Evolutionary conservation across 2,888 invertebrate genomes (phyloP), one percentile per base, ranked within the genome.

Genomic region (Microlaimidae sp.): DNA sequence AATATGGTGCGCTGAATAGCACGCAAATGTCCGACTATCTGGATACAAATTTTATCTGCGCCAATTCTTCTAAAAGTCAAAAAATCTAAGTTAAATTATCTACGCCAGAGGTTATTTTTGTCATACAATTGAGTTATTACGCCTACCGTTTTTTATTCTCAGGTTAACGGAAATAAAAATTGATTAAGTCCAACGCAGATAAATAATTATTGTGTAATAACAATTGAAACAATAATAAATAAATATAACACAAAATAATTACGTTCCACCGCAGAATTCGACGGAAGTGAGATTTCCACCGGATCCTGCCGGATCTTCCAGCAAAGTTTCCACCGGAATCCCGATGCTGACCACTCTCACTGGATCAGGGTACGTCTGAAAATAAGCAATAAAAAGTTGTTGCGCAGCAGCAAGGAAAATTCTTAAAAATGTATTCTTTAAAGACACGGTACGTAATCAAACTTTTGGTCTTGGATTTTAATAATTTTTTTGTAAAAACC

Each of bases 261-360:
- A 80, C 80, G 97, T 97, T 63, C 97, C 97, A 55, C 97, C 97
- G 73, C 97, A 99, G 75, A 99, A 97, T 75, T 99, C 97, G 4
- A 99, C 85, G 1, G 95, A 92, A 0, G 92, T 92, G 56, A 81
- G 76, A 49, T 79, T 79, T 1, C 84, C 93, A 41, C 78, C 79
- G 23, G 80, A 78, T 24, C 83, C 80, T 52, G 82, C 79, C 0
- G 95, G 93, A 74, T 95, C 82, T 26, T 78, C 76, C 69, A 90
- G 82, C 43, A 97, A 76, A 45, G 85, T 78, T 62, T 92, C 90
- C 4, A 97, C 83, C 1, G 92, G 81, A 42, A 90, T 79, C 23
- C 95, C 97, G 62, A 97, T 82, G 26, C 89, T 86, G 42, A 99
- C 87, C 4, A 99, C 76, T 54, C 79, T 67, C 2, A 79, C 78